Evolutionary conservation across 2,797 vertebrate species (phyloP).

Genomic region (Miichthys miiuy): DNA sequence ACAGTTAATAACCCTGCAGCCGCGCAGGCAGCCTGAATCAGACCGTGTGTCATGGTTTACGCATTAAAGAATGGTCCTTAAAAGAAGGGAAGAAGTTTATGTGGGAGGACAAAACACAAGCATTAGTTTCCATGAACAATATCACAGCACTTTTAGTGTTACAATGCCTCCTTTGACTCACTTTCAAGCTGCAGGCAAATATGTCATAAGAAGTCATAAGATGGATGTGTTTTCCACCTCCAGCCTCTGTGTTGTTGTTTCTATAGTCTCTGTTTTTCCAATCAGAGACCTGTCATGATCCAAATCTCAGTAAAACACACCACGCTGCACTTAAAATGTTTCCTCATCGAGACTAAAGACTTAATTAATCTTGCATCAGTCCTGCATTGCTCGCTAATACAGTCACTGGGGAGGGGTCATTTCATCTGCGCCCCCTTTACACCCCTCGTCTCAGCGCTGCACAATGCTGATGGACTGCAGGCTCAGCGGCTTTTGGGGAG

Average conservation of each 20-base stretch:
- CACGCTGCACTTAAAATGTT: neutral
- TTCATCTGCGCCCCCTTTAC: neutral
- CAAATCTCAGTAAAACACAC: neutral
- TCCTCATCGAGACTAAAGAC: neutral
- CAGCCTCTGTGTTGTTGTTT: neutral
- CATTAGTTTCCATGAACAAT: neutral
- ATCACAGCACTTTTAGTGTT: neutral
- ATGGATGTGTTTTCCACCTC: neutral
- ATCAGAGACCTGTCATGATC: neutral
- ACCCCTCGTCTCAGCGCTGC: neutral
- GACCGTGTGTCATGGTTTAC: neutral
- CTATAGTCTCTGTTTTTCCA: neutral
- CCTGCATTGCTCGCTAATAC: neutral
- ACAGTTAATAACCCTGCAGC: neutral
- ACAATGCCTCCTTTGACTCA: neutral
- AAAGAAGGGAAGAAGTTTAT: neutral
- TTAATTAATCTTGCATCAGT: neutral
- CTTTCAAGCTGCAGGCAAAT: neutral
- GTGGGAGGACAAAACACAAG: neutral
- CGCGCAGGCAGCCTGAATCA: neutral
- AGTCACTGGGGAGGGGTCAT: neutral
- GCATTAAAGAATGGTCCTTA: constrained; percentile 8
- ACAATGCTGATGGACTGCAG: constrained; percentile 3
- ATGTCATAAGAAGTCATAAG: neutral
- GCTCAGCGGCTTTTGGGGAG: neutral